Base-by-base conservation (phyloP, 2,113 vertebrate species). In the Morone saxatilis region DNA sequence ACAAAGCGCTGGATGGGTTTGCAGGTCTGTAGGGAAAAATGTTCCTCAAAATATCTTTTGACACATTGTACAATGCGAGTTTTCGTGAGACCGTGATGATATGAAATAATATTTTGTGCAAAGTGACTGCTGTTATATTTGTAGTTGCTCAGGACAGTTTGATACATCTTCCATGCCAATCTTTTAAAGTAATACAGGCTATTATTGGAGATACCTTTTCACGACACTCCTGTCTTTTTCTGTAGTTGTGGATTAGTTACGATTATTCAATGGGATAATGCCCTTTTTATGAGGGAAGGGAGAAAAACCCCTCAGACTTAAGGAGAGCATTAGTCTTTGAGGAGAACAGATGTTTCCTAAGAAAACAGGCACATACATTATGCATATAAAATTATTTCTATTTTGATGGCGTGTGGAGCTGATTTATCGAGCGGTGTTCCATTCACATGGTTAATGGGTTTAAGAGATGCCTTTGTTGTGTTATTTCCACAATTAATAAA, bases 401-500 rank as follows among this genome's bases (percentile, higher is more conserved):
- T 96, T 96, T 97, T 96, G 95, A 94, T 96, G 95, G 95, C 93
- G 40, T 60, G 78, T 95, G 94, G 92, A 91, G 95, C 94, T 96
- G 95, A 96, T 96, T 97, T 96, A 97, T 97, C 94, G 91, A 95
- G 94, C 95, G 80, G 92, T 91, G 91, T 94, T 94, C 94, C 94
- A 94, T 91, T 96, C 95, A 94, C 92, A 94, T 94, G 91, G 96
- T 94, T 96, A 97, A 96, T 96, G 91, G 94, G 96, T 96, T 97
- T 97, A 96, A 94, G 94, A 94, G 95, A 94, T 95, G 95, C 95
- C 95, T 96, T 85, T 96, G 93, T 93, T 95, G 59, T 95, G 91
- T 96, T 95, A 96, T 96, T 95, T 97, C 91, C 91, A 95, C 96
- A 96, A 96, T 96, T 97, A 95, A 96, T 96, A 95, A 92, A 91